Evolutionary conservation across 2,888 invertebrate genomes (phyloP), one percentile per base, ranked within the genome.

Genomic region (Polydrusus tereticollis): DNA sequence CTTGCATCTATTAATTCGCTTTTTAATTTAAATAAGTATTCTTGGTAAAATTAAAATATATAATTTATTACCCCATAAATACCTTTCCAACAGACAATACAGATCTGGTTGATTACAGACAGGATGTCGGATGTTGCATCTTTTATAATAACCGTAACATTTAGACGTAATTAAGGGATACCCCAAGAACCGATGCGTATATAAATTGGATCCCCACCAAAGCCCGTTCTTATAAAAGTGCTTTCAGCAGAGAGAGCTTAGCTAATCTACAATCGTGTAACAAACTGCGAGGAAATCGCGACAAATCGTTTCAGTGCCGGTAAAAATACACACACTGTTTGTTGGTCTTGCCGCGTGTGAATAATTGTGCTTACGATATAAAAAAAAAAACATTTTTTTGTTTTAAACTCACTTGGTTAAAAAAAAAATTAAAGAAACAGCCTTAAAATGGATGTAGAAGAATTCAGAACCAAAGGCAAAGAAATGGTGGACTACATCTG

Each of bases 401-500:
- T 21, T 38, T 16, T 33, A 36, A 57, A 57, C 1, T 38, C n/a
- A 58, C 14, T 43, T 26, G 21, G 20, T 38, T 55, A 10, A 55
- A 16, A 58, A 58, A 41, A 36, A 41, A 59, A 16, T 21, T 18
- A 3, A 18, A n/a, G 45, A 26, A 45, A 6, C 62, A 23, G n/a
- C n/a, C n/a, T n/a, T 21, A 58, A 64, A 69, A 97, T 97, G 97
- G 94, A 97, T 85, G 90, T 93, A 69, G 90, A 93, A 75, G 96
- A 96, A 85, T 97, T 98, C 85, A 90, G 96, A 59, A 87, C 89
- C 63, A 91, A 94, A 64, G 97, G 97, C 38, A 94, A 93, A 83
- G 94, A 97, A 87, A 97, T 97, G 96, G 93, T 98, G 74, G 97
- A 98, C 84, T 97, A 96, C 85, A 96, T 98, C 78, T 96, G 96